Conservation (phyloP, 2,113 vertebrate species). For the Calidris pugnax region DNA sequence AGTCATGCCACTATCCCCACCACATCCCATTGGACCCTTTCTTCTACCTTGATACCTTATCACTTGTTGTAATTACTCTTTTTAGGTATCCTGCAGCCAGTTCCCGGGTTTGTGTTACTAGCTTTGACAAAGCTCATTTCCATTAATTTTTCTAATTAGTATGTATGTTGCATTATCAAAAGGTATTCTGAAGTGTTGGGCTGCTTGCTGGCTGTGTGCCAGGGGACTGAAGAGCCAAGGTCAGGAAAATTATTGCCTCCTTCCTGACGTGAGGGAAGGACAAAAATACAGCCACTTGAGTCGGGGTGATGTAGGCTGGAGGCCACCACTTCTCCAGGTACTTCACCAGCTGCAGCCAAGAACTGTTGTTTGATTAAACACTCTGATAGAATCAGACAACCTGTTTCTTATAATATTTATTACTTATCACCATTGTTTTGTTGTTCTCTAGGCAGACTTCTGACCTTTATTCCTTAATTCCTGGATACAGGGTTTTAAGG, state of each 20-base stretch:
- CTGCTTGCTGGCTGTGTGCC: not conserved
- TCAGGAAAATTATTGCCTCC: not conserved
- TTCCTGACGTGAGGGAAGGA: not conserved
- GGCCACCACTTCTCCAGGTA: not conserved
- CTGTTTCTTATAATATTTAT: not conserved
- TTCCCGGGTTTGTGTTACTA: not conserved
- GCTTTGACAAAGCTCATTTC: not conserved
- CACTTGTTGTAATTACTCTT: not conserved
- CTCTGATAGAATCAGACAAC: not conserved
- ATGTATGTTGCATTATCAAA: not conserved
- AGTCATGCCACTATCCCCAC: not conserved
- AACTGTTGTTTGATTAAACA: not conserved
- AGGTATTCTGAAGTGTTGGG: not conserved
- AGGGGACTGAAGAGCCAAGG: not conserved
- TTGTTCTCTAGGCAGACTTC: not conserved
- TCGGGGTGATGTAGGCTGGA: not conserved
- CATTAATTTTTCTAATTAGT: not conserved
- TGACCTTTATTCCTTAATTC: not conserved
- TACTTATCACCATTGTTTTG: not conserved
- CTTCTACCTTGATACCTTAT: slow-evolving; percentile 18
- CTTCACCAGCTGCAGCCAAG: not conserved
- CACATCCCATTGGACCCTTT: not conserved
- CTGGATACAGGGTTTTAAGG: not conserved
- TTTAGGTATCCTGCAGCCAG: not conserved
- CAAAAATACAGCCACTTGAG: not conserved